phyloP scores from a whole-genome alignment of 2,113 vertebrate genomes.

The Zingel zingel region DNA sequence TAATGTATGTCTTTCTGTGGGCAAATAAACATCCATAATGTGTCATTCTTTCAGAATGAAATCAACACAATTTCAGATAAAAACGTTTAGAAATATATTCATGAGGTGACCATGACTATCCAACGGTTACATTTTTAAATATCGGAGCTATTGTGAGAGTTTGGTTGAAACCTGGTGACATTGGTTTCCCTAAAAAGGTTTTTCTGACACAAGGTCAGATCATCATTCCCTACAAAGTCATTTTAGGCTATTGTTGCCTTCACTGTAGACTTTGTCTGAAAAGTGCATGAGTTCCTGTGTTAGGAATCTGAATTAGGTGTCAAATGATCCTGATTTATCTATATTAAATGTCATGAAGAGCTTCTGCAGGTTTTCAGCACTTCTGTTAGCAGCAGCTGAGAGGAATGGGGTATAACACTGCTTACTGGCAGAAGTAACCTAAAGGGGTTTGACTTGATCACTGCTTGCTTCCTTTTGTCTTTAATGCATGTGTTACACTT shows the following conservation, averaged over 20 bases:
- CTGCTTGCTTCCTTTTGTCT: constrained; percentile 1
- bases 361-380: neutral
- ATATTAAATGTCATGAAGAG: neutral
- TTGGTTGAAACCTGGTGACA: neutral
- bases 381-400: constrained; percentile 3
- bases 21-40: constrained; percentile 6
- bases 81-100: constrained; percentile 16
- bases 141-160: neutral
- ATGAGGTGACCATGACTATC: neutral
- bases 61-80: constrained; percentile 8
- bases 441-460: constrained; percentile 8
- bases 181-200: neutral
- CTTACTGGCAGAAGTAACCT: neutral
- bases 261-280: neutral
- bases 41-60: neutral
- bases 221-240: neutral
- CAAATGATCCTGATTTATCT: neutral
- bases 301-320: neutral
- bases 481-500: neutral
- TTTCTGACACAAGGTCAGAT: constrained; percentile 10
- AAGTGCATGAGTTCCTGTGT: neutral
- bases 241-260: neutral
- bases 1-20: constrained; percentile 11
- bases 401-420: too few relatives aligned
- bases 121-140: neutral